phyloP scores from a whole-genome alignment of 1,140 invertebrate species.

The Drosophila nikananu region DNA sequence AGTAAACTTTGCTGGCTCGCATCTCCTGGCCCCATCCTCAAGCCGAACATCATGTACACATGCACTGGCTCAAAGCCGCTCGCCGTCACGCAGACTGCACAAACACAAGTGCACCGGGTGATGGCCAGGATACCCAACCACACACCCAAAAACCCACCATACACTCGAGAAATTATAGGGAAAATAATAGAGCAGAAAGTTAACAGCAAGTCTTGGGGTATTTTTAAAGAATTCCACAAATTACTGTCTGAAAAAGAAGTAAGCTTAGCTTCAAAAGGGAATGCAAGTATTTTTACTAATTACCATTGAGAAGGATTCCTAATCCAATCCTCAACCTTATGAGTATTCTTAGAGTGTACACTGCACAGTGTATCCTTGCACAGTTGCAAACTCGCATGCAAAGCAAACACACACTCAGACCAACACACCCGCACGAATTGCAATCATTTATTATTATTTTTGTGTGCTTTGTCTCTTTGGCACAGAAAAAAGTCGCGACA shows the following conservation, averaged over 20 bases:
- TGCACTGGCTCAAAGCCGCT: conserved; percentile 70
- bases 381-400: conserved; percentile 42
- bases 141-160: neutral
- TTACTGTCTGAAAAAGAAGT: neutral
- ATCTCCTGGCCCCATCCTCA: conserved; percentile 41
- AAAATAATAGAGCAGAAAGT: neutral
- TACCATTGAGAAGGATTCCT: neutral
- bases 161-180: neutral
- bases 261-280: neutral
- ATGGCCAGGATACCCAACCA: conserved; percentile 7
- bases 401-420: conserved; percentile 34
- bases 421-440: conserved; percentile 46
- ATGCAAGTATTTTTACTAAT: neutral
- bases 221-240: neutral
- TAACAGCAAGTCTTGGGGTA: no score
- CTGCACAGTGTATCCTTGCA: neutral
- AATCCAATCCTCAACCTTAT: no score
- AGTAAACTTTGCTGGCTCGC: conserved; percentile 55
- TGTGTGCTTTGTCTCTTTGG: conserved; percentile 83
- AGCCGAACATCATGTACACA: conserved; percentile 42
- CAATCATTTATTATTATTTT: conserved; percentile 83
- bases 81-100: conserved; percentile 73
- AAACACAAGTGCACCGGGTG: conserved; percentile 65
- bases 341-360: conserved; percentile 18
- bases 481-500: conserved; percentile 78